Evolutionary conservation across 2,113 vertebrate genomes (phyloP), one percentile per base, ranked within the genome.

Genomic region (Thamnophis sirtalis): DNA sequence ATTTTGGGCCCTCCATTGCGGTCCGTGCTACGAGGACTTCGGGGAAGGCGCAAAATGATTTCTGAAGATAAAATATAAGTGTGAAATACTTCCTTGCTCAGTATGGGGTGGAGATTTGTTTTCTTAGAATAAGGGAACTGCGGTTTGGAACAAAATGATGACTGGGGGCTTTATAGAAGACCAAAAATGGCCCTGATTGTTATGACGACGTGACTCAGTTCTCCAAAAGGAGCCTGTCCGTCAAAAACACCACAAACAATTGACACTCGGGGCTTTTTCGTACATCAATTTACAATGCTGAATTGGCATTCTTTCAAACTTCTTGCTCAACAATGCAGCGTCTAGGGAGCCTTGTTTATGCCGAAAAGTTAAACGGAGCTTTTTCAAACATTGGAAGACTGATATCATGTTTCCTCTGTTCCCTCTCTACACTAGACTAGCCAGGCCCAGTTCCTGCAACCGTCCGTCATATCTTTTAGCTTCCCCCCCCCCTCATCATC

Each of bases 41-140:
- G 7, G 8, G 56, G 7, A 58, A 26, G 56, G 3, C 9, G 56
- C 56, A 1, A 3, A 26, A 26, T 0, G 22, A 58, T 58, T 58
- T 58, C 56, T 58, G 56, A 9, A 58, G 26, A 58, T 9, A 56
- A 55, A 19, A 55, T 56, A 9, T n/a, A 68, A 68, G 22, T 8
- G 56, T 26, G 53, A 54, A 54, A 11, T n/a, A 5, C 10, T 68
- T 68, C 4, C 26, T n/a, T 56, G 3, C 3, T 63, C n/a, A 10
- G 5, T 26, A 3, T 63, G 10, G 1, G 0, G 1, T 28, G 26
- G 26, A 1, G 11, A 4, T n/a, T 68, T n/a, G 2, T 4, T n/a
- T 15, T 26, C 28, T 1, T n/a, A 28, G n/a, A n/a, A 68, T n/a
- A 63, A 68, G 28, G 28, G 63, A 68, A 68, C 10, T 68, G 63